Conservation (phyloP, 1,140 invertebrate species). For the Glossosoma conforme region DNA sequence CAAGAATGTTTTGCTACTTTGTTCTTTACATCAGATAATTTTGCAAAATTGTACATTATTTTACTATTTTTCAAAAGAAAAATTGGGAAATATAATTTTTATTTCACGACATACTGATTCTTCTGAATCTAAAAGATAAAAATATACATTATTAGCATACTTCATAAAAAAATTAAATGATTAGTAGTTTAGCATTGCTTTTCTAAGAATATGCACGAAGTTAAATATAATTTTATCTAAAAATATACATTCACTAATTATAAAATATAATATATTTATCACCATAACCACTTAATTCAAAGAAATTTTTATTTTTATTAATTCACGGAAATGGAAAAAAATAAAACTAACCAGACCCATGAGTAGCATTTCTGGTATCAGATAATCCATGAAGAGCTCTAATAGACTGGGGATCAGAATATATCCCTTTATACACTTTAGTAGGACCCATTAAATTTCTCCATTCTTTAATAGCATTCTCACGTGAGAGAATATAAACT, state of each 20-base stretch:
- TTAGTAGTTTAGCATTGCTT: too few species aligned
- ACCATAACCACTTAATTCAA: too few species aligned
- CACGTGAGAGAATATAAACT: constrained; percentile 68
- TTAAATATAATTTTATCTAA: too few species aligned
- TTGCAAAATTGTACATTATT: not conserved
- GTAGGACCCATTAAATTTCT: constrained; percentile 82
- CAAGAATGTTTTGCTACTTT: too few species aligned
- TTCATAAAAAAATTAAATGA: constrained; percentile 1
- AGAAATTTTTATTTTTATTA: constrained; percentile 6
- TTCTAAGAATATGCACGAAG: too few species aligned
- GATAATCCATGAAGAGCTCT: constrained; percentile 80
- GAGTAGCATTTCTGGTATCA: constrained; percentile 87
- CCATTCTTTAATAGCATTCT: constrained; percentile 76
- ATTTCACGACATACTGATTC: constrained; percentile 74
- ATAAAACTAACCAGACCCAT: constrained; percentile 71
- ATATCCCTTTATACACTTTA: constrained; percentile 76
- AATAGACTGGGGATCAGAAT: constrained; percentile 68
- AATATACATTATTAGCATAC: constrained; percentile 13
- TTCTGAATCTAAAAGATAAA: constrained; percentile 64
- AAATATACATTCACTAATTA: too few species aligned
- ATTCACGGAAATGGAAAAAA: constrained; percentile 11
- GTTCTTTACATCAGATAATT: not conserved
- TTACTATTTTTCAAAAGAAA: constrained; percentile 49
- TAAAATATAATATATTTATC: too few species aligned
- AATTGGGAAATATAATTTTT: constrained; percentile 77